These are phyloP conservation scores for Coelopa pilipes DNA, from an alignment of 2,888 invertebrate genomes.

Conservation along the genomic window DNA sequence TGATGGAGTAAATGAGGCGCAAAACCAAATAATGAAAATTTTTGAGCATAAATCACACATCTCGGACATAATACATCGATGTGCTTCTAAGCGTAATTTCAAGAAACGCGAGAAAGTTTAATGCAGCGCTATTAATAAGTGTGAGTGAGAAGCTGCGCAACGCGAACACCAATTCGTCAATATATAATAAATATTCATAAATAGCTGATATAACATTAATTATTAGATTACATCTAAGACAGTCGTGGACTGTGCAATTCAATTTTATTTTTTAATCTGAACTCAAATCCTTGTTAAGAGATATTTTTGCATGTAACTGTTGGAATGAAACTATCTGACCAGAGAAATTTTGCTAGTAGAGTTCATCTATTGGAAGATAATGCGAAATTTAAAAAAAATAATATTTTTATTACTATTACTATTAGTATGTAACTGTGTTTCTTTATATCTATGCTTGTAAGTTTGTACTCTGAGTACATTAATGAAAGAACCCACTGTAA, in stretches of 20 bases:
- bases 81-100: slow-evolving; percentile 91
- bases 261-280: slow-evolving; percentile 2
- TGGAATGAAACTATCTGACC: not conserved
- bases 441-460: not conserved
- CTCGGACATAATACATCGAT: slow-evolving; percentile 88
- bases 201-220: slow-evolving; percentile 16
- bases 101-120: slow-evolving; percentile 85
- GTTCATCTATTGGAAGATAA: not conserved
- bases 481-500: slow-evolving; percentile 8
- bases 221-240: slow-evolving; percentile 4
- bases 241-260: slow-evolving; percentile 13
- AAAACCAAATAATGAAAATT: slow-evolving; percentile 86
- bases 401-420: slow-evolving; percentile 15
- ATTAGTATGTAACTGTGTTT: slow-evolving; percentile 20
- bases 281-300: not conserved
- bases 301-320: not conserved
- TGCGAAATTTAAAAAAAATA: slow-evolving; percentile 11
- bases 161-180: not conserved
- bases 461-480: slow-evolving; percentile 18
- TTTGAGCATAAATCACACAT: slow-evolving; percentile 92
- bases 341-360: not conserved
- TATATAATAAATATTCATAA: slow-evolving; percentile 27
- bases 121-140: slow-evolving; percentile 20
- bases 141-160: slow-evolving; percentile 1
- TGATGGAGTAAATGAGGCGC: slow-evolving; percentile 91